A percentile compares a stretch with the other conserved stretches of the same genome.
Conservation (phyloP, 2,797 vertebrate genomes). For the Schizopygopsis malacanthus region DNA sequence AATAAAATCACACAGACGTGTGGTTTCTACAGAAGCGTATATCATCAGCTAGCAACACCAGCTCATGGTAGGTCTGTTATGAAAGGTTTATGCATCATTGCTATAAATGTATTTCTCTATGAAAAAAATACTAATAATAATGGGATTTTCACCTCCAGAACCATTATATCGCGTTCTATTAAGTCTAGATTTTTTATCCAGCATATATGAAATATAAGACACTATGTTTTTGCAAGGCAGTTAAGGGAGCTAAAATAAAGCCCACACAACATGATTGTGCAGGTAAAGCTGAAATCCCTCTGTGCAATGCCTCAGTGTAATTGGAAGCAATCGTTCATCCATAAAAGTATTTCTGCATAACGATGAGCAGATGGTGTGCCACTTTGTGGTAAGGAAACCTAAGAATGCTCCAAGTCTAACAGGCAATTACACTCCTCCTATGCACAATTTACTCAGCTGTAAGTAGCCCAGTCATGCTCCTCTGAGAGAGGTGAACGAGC, state of each 20-base stretch:
- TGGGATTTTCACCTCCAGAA: not conserved
- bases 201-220: not conserved
- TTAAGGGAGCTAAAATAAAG: constrained; percentile 17
- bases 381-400: constrained; percentile 28
- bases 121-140: not conserved
- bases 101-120: not conserved
- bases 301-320: constrained; percentile 17
- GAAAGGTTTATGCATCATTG: not conserved
- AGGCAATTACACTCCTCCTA: constrained; percentile 51
- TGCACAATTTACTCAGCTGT: constrained; percentile 34
- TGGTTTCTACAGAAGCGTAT: not conserved
- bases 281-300: not conserved
- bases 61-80: not conserved
- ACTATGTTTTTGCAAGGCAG: constrained; percentile 10
- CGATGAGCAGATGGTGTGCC: constrained; percentile 33
- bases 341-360: constrained; percentile 46
- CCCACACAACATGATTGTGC: constrained; percentile 20
- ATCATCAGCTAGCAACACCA: not conserved
- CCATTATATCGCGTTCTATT: not conserved
- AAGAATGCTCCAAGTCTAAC: constrained; percentile 46
- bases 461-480: constrained; percentile 28
- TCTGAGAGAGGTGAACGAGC: constrained; percentile 45
- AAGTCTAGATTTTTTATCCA: not conserved
- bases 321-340: constrained; percentile 46
- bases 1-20: not conserved